Base-by-base conservation (phyloP, 2,797 vertebrate species). In the Rhodeus uyekii region DNA sequence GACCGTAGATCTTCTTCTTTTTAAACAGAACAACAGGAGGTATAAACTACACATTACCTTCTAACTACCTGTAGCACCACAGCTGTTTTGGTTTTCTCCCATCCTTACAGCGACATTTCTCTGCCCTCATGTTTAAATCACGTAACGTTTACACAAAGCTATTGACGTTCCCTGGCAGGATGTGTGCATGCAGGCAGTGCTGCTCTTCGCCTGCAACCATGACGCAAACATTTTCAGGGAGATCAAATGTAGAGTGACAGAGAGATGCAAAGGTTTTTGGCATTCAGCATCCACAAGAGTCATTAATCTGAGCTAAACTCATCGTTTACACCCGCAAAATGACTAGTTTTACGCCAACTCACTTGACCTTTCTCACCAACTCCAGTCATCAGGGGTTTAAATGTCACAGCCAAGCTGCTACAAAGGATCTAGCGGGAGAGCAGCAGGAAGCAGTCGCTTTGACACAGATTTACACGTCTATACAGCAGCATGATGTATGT, bases 331-430 rank as follows among this genome's bases (percentile, higher is more conserved):
- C 87, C 89, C 85, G 36, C 86, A 80, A 85, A 89, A 88, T 80
- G 85, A 84, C 86, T 85, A 39, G 85, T 82, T 89, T 84, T 87
- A 89, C 39, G 34, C 68, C 77, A 83, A 84, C 78, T 76, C 88
- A 89, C 87, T 88, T 90, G 90, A 89, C 92, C 92, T 92, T 93
- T 93, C 83, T 89, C 88, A 88, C 88, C 80, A 88, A 87, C 90
- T 86, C 87, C 82, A 78, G 89, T 91, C 91, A 90, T 89, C 88
- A 86, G 84, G 87, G 71, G 86, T 92, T 87, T 90, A 93, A 93
- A 93, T 92, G 92, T 93, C 92, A 93, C 89, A 81, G 86, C 73
- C 82, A 84, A 86, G 88, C 87, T 90, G 90, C 86, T 89, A 89
- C 80, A 82, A 48, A 81, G 50, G 48, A 82, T 75, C 60, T 38